Evolutionary conservation across 2,797 vertebrate genomes (phyloP), one percentile per base, ranked within the genome.

Genomic region (Remorina albescens): DNA sequence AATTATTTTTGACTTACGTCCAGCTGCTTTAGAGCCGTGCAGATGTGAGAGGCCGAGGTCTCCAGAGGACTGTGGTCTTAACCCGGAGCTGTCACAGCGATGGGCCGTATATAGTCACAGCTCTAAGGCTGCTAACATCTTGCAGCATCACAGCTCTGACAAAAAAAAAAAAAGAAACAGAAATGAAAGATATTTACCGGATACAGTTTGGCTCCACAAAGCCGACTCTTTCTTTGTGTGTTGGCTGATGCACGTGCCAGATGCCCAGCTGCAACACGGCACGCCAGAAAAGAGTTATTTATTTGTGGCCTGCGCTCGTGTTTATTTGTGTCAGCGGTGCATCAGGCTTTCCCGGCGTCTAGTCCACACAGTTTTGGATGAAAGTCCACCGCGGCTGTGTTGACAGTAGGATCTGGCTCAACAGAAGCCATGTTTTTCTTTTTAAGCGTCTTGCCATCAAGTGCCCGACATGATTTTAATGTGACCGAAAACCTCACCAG

Each of bases 1-100:
- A 93, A 96, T 95, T 95, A 95, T 92, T 93, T 92, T 87, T 89
- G 91, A 94, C 94, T 92, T 95, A 92, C 92, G 90, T 95, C 93
- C 95, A 96, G 95, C 95, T 96, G 95, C 89, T 92, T 89, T 71
- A 1, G 85, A 83, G 82, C 90, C 80, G 77, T 84, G 91, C 94
- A 96, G 93, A 96, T 95, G 95, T 94, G 79, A 93, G 89, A 89
- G 86, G 83, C 92, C 93, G 90, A 75, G 78, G 85, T 94, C 93
- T 92, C 87, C 85, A 84, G 94, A 91, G 88, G 76, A 75, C 84
- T 71, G 89, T 70, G 88, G 81, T 80, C 88, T 77, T 89, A 94
- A 94, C 95, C 92, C 95, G 55, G 86, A 70, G 88, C 88, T 80
- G 93, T 89, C 79, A 85, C 79, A 90, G 80, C 84, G 91, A 81